A percentile compares a stretch with the other conserved stretches of the same genome.
Conservation (phyloP, 1,140 invertebrate genomes). For the Delia radicum region DNA sequence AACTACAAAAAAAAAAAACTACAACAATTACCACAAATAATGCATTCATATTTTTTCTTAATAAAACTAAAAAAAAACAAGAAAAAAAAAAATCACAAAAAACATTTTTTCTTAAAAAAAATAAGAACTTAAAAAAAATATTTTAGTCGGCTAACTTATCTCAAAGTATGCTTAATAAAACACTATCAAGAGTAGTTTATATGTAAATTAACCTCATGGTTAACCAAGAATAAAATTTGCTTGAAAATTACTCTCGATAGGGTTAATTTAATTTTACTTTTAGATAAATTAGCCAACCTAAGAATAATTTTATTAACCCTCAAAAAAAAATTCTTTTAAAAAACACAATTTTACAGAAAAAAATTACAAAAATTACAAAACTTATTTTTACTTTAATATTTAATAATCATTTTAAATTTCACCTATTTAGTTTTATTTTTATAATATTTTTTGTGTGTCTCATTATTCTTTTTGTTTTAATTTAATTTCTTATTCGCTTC, state of each 20-base stretch:
- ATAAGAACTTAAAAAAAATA: conserved; percentile 18
- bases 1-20: conserved; percentile 24
- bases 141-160: too few relatives aligned
- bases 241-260: too few relatives aligned
- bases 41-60: conserved; percentile 28
- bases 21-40: conserved; percentile 38
- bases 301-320: conserved; percentile 3
- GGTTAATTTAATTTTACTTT: too few relatives aligned
- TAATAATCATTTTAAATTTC: conserved; percentile 29
- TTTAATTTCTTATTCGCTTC: not conserved
- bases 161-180: too few relatives aligned
- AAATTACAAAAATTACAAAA: not conserved
- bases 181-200: too few relatives aligned
- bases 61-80: conserved; percentile 19
- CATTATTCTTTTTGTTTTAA: not conserved
- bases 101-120: not conserved
- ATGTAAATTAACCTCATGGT: too few relatives aligned
- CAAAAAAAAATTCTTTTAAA: not conserved
- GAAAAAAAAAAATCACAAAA: not conserved
- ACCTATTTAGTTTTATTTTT: not conserved
- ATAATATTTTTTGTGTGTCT: not conserved
- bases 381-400: conserved; percentile 21
- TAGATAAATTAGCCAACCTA: too few relatives aligned
- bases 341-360: conserved; percentile 2
- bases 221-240: too few relatives aligned